Evolutionary conservation across 2,888 invertebrate genomes (phyloP).

Genomic region (Suillia variegata): DNA sequence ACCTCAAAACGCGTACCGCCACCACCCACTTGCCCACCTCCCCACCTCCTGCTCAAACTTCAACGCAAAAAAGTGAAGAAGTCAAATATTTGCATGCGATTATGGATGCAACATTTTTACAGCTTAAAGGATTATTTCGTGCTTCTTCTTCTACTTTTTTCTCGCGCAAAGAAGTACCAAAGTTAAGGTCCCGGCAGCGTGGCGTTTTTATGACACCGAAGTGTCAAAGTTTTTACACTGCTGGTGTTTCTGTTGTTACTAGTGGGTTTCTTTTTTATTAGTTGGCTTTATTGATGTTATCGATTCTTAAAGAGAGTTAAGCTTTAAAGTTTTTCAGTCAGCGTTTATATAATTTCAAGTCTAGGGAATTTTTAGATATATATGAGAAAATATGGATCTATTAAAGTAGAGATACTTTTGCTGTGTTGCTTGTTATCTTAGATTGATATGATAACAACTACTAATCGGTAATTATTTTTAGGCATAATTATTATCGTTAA

Average conservation of each 20-base stretch:
- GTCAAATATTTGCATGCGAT: slow-evolving; percentile 21
- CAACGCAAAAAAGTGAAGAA: slow-evolving; percentile 5
- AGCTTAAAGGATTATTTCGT: slow-evolving; percentile 20
- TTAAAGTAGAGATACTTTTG: no score
- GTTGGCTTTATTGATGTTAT: background rate
- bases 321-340: no score
- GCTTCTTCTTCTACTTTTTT: slow-evolving; percentile 1
- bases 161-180: no score
- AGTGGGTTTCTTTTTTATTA: background rate
- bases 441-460: no score
- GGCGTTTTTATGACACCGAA: background rate
- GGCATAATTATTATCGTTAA: no score
- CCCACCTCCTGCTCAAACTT: background rate
- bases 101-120: slow-evolving; percentile 21
- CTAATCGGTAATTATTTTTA: no score
- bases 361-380: no score
- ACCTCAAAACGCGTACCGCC: background rate
- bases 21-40: background rate
- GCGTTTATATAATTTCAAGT: no score
- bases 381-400: no score
- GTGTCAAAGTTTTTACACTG: slow-evolving; percentile 1
- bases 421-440: no score
- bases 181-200: no score
- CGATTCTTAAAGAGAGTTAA: background rate
- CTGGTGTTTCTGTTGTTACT: background rate